Evolutionary conservation across 53 echinoderm and acorn worm genomes (phyloP).

Genomic region (Hippasteria phrygiana): DNA sequence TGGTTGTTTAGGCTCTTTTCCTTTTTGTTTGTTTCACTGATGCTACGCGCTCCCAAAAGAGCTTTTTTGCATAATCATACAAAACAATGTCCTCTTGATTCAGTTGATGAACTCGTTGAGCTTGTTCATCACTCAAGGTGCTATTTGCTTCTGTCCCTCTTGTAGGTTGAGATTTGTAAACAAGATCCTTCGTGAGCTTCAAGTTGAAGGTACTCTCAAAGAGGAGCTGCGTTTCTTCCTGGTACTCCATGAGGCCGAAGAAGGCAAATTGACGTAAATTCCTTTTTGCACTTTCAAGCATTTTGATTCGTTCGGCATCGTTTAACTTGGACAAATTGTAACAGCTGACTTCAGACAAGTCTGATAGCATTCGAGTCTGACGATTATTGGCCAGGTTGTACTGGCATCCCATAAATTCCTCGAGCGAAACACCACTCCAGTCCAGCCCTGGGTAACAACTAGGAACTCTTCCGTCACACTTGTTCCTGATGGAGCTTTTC

Average conservation of each 20-base stretch:
- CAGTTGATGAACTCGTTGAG: conserved; percentile 33
- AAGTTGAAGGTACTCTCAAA: conserved; percentile 92
- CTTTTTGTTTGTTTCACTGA: background rate
- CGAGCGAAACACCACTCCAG: conserved; percentile 81
- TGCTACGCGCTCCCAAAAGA: conserved; percentile 79
- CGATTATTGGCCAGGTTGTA: conserved; percentile 87
- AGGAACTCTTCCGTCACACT: conserved; percentile 85
- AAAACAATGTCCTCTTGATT: conserved; percentile 83
- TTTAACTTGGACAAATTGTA: conserved; percentile 80
- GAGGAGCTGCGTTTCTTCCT: conserved; percentile 82
- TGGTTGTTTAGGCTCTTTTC: too few species aligned
- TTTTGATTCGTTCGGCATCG: conserved; percentile 63
- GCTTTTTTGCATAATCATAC: conserved; percentile 82
- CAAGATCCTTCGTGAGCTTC: conserved; percentile 72
- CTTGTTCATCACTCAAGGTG: conserved; percentile 53
- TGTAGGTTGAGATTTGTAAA: conserved; percentile 78
- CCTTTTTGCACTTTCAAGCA: conserved; percentile 85
- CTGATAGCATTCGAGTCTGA: conserved; percentile 94
- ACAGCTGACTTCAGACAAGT: conserved; percentile 81
- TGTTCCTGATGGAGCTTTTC: conserved; percentile 79
- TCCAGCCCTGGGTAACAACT: conserved; percentile 69
- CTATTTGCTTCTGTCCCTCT: conserved; percentile 46
- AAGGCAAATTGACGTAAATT: conserved; percentile 83
- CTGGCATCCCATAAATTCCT: conserved; percentile 84
- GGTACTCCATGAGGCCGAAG: conserved; percentile 90